Evolutionary conservation across 2,888 invertebrate genomes (phyloP).

Genomic region (Drosophila mettleri): DNA sequence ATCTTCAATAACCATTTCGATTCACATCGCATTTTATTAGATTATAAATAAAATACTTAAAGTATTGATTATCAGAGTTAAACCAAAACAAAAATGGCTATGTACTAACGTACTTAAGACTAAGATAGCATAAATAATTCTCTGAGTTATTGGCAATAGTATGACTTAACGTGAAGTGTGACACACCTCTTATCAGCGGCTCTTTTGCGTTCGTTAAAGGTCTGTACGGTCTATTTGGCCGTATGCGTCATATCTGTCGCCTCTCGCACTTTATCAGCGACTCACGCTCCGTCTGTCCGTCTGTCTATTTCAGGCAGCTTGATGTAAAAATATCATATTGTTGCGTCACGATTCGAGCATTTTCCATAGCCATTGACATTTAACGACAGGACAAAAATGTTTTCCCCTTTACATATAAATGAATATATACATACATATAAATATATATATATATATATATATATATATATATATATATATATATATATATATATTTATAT

Average conservation of each 20-base stretch:
- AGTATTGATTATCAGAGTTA: neutral
- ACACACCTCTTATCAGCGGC: constrained; percentile 18
- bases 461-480: constrained; percentile 7
- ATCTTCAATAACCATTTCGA: too few species aligned
- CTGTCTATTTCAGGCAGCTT: constrained; percentile 23
- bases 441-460: neutral
- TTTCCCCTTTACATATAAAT: constrained; percentile 12
- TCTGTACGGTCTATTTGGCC: constrained; percentile 9
- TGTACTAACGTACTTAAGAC: too few species aligned
- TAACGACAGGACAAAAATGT: constrained; percentile 24
- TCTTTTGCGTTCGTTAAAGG: neutral
- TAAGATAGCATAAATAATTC: neutral
- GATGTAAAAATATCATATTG: constrained; percentile 64
- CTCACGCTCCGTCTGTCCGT: constrained; percentile 19
- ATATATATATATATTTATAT: constrained; percentile 8
- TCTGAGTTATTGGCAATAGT: neutral
- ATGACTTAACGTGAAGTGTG: neutral
- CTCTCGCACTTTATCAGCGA: constrained; percentile 36
- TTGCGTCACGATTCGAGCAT: constrained; percentile 65
- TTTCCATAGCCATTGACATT: constrained; percentile 44
- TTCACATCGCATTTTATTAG: too few species aligned
- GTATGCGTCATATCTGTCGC: constrained; percentile 33
- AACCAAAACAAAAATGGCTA: neutral
- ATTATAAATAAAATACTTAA: too few species aligned
- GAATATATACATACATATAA: too few species aligned